Percentiles rank a stretch among this genome's conserved stretches.
phyloP scores from a whole-genome alignment of 2,888 invertebrate genomes.

The Athetis lepigone region DNA sequence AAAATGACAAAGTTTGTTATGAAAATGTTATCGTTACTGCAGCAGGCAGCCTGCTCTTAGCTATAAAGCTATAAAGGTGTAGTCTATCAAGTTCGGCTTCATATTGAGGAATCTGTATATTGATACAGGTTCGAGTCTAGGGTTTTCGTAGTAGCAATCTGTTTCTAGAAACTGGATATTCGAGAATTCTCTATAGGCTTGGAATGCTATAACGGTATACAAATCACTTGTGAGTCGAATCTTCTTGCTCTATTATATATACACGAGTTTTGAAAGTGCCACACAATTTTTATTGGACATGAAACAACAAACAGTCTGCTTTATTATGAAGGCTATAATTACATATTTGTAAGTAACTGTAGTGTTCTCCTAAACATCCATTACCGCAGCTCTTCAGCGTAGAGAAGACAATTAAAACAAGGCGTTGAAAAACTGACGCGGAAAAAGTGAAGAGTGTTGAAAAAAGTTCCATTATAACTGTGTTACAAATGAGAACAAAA shows the following conservation, averaged over 20 bases:
- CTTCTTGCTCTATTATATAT: no score
- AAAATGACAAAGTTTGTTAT: constrained; percentile 32
- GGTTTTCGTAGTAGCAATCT: not conserved
- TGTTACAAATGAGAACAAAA: constrained; percentile 86
- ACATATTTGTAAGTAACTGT: not conserved
- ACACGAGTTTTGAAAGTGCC: no score
- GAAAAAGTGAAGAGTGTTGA: constrained; percentile 82
- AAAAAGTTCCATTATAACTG: constrained; percentile 85
- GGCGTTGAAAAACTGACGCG: constrained; percentile 80
- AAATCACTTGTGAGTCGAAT: no score
- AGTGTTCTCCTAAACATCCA: constrained; percentile 24
- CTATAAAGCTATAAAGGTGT: not conserved
- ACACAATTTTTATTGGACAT: no score
- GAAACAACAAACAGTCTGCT: not conserved
- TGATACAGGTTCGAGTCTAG: not conserved
- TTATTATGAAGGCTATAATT: not conserved
- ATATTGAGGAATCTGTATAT: constrained; percentile 13
- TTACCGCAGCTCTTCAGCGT: constrained; percentile 50
- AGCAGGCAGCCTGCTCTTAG: not conserved
- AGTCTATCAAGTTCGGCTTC: constrained; percentile 5
- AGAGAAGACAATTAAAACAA: constrained; percentile 83
- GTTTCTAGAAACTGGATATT: constrained; percentile 12
- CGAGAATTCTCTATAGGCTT: not conserved
- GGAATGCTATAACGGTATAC: no score
- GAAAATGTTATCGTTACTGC: constrained; percentile 21